These are phyloP conservation scores for Phasianus colchicus DNA, from an alignment of 2,113 vertebrate genomes.

Conservation along the genomic window DNA sequence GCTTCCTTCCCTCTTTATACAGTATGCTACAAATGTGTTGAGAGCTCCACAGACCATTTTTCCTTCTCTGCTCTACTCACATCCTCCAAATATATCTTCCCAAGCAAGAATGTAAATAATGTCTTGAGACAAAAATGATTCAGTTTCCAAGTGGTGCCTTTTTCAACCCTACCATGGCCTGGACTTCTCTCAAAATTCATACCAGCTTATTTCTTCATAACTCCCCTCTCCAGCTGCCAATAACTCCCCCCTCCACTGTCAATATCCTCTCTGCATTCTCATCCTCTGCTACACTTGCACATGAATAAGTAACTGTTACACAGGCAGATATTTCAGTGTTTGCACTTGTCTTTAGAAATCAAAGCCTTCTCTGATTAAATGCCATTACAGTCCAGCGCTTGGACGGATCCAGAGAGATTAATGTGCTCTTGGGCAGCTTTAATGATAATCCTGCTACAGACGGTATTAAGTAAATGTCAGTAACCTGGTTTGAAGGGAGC, in stretches of 20 bases:
- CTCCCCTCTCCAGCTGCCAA: background rate
- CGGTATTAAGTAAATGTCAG: slow-evolving; percentile 72
- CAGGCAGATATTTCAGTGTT: slow-evolving; percentile 66
- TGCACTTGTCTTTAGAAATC: slow-evolving; percentile 76
- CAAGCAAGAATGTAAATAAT: background rate
- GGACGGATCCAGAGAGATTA: slow-evolving; percentile 69
- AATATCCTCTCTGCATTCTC: background rate
- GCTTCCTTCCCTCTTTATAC: background rate
- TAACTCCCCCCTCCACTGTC: background rate
- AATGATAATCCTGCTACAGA: slow-evolving; percentile 69
- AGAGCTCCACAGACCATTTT: background rate
- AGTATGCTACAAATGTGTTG: background rate
- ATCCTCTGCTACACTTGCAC: slow-evolving; percentile 21
- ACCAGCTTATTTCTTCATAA: background rate
- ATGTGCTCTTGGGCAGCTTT: slow-evolving; percentile 70
- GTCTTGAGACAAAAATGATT: background rate
- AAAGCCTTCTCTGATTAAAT: slow-evolving; percentile 76
- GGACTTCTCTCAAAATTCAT: background rate
- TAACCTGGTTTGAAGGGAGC: slow-evolving; percentile 66
- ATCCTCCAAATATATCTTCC: background rate
- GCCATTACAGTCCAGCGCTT: slow-evolving; percentile 65
- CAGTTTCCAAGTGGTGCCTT: background rate
- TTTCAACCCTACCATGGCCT: background rate
- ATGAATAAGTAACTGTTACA: slow-evolving; percentile 63
- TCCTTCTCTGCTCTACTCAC: background rate